A percentile compares a stretch with the other conserved stretches of the same genome.
These are phyloP conservation scores for Leucoptera coffeella DNA, from an alignment of 2,888 invertebrate genomes.

Conservation along the genomic window DNA sequence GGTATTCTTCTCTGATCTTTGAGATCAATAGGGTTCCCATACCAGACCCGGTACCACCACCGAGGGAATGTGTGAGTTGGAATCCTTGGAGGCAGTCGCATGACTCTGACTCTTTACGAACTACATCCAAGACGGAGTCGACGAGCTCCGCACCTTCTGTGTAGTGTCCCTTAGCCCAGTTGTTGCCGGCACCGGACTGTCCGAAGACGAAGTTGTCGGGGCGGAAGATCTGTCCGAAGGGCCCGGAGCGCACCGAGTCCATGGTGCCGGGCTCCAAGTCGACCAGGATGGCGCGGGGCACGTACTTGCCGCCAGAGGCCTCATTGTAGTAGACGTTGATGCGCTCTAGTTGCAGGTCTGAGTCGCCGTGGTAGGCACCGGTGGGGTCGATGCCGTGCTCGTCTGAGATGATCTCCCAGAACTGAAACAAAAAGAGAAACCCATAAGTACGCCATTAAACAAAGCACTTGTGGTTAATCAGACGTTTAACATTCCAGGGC, in stretches of 20 bases:
- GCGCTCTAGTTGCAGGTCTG: conserved; percentile 87
- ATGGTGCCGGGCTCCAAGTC: conserved; percentile 45
- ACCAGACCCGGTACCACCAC: conserved; percentile 47
- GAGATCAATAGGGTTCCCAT: conserved; percentile 74
- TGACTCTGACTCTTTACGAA: conserved; percentile 81
- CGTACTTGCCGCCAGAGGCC: conserved; percentile 59
- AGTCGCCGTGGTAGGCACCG: conserved; percentile 85
- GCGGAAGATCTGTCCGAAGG: conserved; percentile 68
- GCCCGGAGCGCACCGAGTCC: conserved; percentile 65
- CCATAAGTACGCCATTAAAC: too few species aligned
- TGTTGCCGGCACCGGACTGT: conserved; percentile 55
- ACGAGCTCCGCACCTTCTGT: conserved; percentile 61
- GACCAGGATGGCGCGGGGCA: conserved; percentile 37
- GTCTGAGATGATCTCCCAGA: conserved; percentile 93
- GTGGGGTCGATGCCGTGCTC: conserved; percentile 93
- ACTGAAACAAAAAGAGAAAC: conserved; percentile 55
- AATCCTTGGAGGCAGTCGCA: conserved; percentile 90
- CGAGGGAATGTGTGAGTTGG: conserved; percentile 75
- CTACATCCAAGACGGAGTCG: conserved; percentile 76
- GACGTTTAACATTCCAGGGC: too few species aligned
- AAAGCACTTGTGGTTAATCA: too few species aligned
- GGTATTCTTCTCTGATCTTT: conserved; percentile 87
- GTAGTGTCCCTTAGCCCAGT: conserved; percentile 65
- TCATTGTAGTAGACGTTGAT: conserved; percentile 96
- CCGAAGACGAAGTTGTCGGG: conserved; percentile 72